Evolutionary conservation across 2,113 vertebrate genomes (phyloP).

Genomic region (Maccullochella peelii): DNA sequence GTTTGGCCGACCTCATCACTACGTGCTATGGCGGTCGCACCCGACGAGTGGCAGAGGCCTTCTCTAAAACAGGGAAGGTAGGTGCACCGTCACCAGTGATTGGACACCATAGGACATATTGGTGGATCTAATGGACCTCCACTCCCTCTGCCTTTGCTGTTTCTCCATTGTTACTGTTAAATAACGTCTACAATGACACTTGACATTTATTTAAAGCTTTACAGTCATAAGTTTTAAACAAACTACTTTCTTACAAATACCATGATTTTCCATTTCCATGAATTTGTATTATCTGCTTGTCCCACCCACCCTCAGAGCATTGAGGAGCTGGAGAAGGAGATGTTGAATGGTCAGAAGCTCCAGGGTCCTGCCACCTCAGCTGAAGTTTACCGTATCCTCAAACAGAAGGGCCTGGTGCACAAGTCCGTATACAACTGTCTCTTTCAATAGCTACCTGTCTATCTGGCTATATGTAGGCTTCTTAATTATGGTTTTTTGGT

Average conservation of each 20-base stretch:
- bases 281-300: neutral
- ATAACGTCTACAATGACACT: too few relatives aligned
- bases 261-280: neutral
- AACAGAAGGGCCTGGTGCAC: constrained; percentile 84
- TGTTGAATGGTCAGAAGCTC: constrained; percentile 94
- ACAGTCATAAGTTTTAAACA: neutral
- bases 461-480: neutral
- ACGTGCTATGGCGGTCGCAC: constrained; percentile 93
- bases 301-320: constrained; percentile 83
- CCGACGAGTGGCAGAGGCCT: constrained; percentile 91
- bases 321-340: constrained; percentile 91
- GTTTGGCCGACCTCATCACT: constrained; percentile 92
- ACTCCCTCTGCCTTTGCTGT: too few relatives aligned
- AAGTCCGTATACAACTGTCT: constrained; percentile 83
- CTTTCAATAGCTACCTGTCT: neutral
- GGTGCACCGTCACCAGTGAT: constrained; percentile 24
- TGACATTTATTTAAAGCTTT: too few relatives aligned
- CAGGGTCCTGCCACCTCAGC: constrained; percentile 92
- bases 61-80: constrained; percentile 89
- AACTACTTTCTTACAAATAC: neutral
- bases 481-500: neutral
- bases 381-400: constrained; percentile 89
- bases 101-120: too few relatives aligned
- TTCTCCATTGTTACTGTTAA: too few relatives aligned
- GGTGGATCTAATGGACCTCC: too few relatives aligned